Percentiles rank a stretch among this genome's conserved stretches.
Conservation (phyloP, 2,797 vertebrate species). For the Sebastes hubbsi region DNA sequence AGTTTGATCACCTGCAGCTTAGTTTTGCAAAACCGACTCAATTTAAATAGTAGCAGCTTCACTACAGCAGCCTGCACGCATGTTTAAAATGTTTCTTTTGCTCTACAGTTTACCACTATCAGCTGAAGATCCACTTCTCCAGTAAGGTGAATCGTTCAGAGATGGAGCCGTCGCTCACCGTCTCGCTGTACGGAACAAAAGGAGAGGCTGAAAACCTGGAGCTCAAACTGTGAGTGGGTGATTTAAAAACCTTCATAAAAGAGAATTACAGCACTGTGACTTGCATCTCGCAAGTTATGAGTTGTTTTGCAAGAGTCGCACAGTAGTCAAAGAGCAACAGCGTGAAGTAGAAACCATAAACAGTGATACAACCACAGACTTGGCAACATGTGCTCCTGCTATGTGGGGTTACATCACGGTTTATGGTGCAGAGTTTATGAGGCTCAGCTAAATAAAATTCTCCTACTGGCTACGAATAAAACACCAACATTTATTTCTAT, state of each 20-base stretch:
- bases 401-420: not conserved
- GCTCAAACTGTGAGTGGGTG: slow-evolving; percentile 78
- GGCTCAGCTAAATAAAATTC: not conserved
- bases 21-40: not conserved
- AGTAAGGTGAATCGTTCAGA: slow-evolving; percentile 68
- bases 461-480: not conserved
- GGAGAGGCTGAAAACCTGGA: slow-evolving; percentile 78
- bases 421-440: slow-evolving; percentile 32
- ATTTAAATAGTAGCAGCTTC: not conserved
- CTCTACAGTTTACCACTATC: slow-evolving; percentile 83
- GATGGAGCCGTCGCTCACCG: slow-evolving; percentile 74
- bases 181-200: slow-evolving; percentile 79
- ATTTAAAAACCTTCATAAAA: not conserved
- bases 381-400: not conserved
- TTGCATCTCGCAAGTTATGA: not conserved
- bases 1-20: not conserved
- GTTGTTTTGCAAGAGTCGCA: slow-evolving; percentile 22
- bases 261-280: not conserved
- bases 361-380: slow-evolving; percentile 4
- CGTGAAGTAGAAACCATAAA: slow-evolving; percentile 4
- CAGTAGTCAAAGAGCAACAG: slow-evolving; percentile 4
- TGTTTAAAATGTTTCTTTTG: not conserved
- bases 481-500: not conserved
- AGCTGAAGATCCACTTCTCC: slow-evolving; percentile 85
- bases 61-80: no score